A percentile compares a stretch with the other conserved stretches of the same genome.
Conservation (phyloP, 2,888 invertebrate genomes). For the Glyphotaelius pellucidus region DNA sequence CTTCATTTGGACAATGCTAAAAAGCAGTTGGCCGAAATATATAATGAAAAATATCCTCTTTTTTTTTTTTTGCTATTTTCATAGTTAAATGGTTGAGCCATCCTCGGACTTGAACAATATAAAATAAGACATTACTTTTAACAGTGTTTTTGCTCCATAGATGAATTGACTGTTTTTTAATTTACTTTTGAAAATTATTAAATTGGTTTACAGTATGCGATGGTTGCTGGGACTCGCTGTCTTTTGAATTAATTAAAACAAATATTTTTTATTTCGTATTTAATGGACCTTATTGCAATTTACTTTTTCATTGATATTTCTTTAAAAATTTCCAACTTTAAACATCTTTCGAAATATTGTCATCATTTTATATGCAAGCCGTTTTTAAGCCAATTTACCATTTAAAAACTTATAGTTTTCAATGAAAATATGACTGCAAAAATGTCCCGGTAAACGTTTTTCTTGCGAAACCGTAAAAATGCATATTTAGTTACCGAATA, state of each 20-base stretch:
- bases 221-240: slow-evolving; percentile 67
- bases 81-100: neutral
- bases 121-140: slow-evolving; percentile 46
- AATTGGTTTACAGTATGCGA: slow-evolving; percentile 66
- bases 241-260: slow-evolving; percentile 59
- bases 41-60: no score
- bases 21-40: no score
- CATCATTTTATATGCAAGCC: no score
- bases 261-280: slow-evolving; percentile 45
- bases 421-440: neutral
- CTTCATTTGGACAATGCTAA: no score
- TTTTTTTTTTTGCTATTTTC: neutral
- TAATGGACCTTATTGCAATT: neutral
- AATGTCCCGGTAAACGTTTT: slow-evolving; percentile 18
- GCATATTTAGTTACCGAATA: neutral
- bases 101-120: neutral
- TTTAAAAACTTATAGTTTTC: neutral
- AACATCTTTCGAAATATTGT: no score
- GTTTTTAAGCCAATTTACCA: no score
- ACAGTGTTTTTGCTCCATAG: slow-evolving; percentile 65
- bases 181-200: slow-evolving; percentile 63
- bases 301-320: neutral
- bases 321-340: neutral
- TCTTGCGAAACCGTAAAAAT: neutral
- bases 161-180: slow-evolving; percentile 60